Evolutionary conservation across 2,888 invertebrate genomes (phyloP).

Genomic region (Cylindroiulus punctatus): DNA sequence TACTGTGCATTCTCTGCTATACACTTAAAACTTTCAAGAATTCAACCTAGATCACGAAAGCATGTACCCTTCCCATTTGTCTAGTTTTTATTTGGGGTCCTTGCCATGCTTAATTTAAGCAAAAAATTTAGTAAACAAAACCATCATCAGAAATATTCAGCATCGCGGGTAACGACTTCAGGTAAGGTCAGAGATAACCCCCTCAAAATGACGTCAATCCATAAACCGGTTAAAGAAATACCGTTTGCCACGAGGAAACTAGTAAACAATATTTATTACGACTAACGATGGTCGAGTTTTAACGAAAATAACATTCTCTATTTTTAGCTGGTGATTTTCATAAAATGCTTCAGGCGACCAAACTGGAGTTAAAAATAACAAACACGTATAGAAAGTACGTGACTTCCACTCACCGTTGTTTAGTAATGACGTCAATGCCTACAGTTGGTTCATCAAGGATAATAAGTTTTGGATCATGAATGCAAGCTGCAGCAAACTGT

Average conservation of each 20-base stretch:
- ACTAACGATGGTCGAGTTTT: background rate
- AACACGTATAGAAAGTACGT: background rate
- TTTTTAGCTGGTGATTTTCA: background rate
- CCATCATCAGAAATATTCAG: too few species aligned
- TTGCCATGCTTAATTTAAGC: too few species aligned
- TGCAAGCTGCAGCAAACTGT: conserved; percentile 15
- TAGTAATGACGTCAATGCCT: conserved; percentile 35
- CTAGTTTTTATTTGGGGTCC: too few species aligned
- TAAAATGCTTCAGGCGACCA: background rate
- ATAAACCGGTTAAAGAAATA: background rate
- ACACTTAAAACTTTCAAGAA: too few species aligned
- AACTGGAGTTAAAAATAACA: background rate
- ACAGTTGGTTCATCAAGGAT: conserved; percentile 11
- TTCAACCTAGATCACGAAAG: too few species aligned
- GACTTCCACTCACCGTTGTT: background rate
- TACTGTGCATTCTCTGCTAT: too few species aligned
- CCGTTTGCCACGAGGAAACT: background rate
- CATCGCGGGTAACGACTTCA: too few species aligned
- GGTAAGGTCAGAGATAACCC: background rate
- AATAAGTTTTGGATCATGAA: background rate
- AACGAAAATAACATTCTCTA: background rate
- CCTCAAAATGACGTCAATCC: background rate
- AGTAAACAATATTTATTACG: background rate
- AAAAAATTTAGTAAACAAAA: too few species aligned
- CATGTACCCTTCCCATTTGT: too few species aligned